Conservation (phyloP, 2,888 invertebrate genomes). For the Drosophila melanosoma region DNA sequence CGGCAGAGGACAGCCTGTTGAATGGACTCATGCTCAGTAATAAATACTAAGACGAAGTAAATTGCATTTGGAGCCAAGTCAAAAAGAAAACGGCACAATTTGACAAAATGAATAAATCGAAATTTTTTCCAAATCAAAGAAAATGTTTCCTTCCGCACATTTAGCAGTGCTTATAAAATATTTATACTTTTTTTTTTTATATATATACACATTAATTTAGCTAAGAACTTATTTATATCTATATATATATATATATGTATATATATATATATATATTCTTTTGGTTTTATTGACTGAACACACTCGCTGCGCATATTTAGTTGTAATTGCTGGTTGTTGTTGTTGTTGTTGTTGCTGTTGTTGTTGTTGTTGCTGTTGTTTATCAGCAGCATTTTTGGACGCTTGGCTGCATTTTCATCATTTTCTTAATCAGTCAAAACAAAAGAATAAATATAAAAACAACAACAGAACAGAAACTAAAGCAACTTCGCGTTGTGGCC, state of each 20-base stretch:
- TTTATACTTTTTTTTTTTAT: neutral
- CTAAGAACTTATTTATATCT: conserved; percentile 1
- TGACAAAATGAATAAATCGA: conserved; percentile 44
- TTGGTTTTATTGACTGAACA: conserved; percentile 71
- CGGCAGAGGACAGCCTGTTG: conserved; percentile 20
- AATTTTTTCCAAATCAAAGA: neutral
- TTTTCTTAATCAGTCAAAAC: conserved; percentile 76
- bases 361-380: conserved; percentile 33
- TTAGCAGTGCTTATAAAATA: neutral
- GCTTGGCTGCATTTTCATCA: conserved; percentile 72
- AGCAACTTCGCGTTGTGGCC: conserved; percentile 36
- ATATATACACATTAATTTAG: neutral
- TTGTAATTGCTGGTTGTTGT: conserved; percentile 28
- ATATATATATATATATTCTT: conserved; percentile 35
- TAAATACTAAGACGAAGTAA: conserved; percentile 3
- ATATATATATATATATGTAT: conserved; percentile 3
- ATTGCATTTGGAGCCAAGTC: conserved; percentile 12
- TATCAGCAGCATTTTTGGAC: conserved; percentile 67
- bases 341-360: conserved; percentile 25
- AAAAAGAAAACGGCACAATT: conserved; percentile 31
- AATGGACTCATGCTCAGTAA: conserved; percentile 3
- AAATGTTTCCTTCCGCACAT: neutral
- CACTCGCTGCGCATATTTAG: conserved; percentile 43
- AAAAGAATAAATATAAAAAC: conserved; percentile 35
- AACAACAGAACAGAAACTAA: conserved; percentile 17